These are phyloP conservation scores for Calephelis perditalis DNA, from an alignment of 2,888 invertebrate genomes.

Conservation along the genomic window DNA sequence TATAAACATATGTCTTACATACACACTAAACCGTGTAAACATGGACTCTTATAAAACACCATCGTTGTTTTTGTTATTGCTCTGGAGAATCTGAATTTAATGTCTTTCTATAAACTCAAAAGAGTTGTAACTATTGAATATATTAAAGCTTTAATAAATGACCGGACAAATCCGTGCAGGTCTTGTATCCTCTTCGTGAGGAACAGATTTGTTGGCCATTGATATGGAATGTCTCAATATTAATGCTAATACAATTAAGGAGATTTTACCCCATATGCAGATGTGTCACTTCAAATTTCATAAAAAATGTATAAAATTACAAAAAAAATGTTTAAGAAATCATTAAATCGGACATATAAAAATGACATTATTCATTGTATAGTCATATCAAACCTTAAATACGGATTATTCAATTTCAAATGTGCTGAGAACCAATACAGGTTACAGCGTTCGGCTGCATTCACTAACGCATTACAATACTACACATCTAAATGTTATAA, in stretches of 20 bases:
- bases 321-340: conserved; percentile 63
- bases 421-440: conserved; percentile 54
- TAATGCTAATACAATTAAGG: conserved; percentile 57
- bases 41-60: not conserved
- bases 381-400: conserved; percentile 66
- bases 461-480: conserved; percentile 60
- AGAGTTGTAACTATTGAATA: conserved; percentile 1
- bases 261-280: conserved; percentile 47
- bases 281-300: conserved; percentile 66
- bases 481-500: conserved; percentile 65
- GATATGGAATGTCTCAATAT: conserved; percentile 78
- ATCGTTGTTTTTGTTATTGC: conserved; percentile 6
- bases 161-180: conserved; percentile 1
- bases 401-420: conserved; percentile 47
- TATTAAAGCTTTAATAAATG: conserved; percentile 5
- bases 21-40: not conserved
- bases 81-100: not conserved
- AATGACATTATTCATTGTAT: conserved; percentile 59
- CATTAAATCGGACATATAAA: conserved; percentile 57
- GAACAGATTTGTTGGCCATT: conserved; percentile 33
- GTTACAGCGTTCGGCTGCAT: conserved; percentile 42
- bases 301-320: conserved; percentile 77
- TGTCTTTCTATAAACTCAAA: conserved; percentile 7
- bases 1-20: not conserved
- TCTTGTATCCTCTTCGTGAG: conserved; percentile 11